These are phyloP conservation scores for Frankliniella fusca DNA, from an alignment of 2,888 invertebrate genomes.

Conservation along the genomic window DNA sequence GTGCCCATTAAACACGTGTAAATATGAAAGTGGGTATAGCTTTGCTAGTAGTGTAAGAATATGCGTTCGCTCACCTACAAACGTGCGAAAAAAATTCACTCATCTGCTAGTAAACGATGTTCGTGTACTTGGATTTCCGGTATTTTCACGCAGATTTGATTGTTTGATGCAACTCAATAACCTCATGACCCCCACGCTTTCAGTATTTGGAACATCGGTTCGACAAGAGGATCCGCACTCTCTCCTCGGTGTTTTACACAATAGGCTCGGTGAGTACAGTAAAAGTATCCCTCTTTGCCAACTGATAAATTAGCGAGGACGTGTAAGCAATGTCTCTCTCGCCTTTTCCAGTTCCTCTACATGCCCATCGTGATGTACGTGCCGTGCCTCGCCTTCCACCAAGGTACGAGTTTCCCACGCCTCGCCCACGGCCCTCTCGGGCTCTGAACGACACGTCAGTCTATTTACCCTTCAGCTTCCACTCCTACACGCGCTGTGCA, in stretches of 20 bases:
- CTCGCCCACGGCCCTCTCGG: background rate
- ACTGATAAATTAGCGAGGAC: background rate
- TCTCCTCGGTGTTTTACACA: conserved; percentile 45
- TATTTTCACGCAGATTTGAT: too few species aligned
- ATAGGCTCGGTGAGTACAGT: background rate
- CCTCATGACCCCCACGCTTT: conserved; percentile 41
- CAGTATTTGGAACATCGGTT: conserved; percentile 68
- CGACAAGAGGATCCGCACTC: conserved; percentile 60
- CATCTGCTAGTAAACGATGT: too few species aligned
- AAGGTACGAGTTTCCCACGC: conserved; percentile 61
- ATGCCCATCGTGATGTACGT: conserved; percentile 84
- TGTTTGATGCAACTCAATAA: too few species aligned
- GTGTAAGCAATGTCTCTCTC: background rate
- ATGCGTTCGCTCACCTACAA: too few species aligned
- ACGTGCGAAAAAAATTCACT: too few species aligned
- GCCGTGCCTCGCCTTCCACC: conserved; percentile 78
- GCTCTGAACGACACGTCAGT: background rate
- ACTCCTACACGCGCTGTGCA: background rate
- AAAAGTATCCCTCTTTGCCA: background rate
- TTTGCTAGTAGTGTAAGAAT: too few species aligned
- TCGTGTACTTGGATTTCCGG: too few species aligned
- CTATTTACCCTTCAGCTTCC: background rate
- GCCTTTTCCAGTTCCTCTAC: conserved; percentile 55
- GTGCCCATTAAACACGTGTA: too few species aligned
- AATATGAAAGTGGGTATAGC: too few species aligned